These are phyloP conservation scores for Tetramorium alpestre DNA, from an alignment of 1,140 invertebrate species.

Conservation along the genomic window DNA sequence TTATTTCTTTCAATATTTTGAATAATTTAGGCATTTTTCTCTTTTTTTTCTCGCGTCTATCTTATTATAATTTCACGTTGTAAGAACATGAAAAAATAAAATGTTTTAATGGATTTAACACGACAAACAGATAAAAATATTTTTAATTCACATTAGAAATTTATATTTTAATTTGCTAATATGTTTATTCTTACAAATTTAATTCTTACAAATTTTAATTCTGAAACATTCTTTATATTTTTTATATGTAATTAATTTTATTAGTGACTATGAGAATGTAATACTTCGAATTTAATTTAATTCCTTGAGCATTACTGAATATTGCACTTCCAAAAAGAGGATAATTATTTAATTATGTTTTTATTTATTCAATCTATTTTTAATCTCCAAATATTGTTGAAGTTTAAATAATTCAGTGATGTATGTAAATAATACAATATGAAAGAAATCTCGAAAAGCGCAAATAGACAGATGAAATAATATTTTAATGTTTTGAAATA, in stretches of 20 bases:
- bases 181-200: background rate
- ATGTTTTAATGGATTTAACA: background rate
- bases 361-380: background rate
- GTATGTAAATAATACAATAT: background rate
- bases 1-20: background rate
- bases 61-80: constrained; percentile 15
- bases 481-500: background rate
- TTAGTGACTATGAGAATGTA: too few species aligned
- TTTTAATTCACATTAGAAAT: background rate
- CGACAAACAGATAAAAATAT: background rate
- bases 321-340: too few species aligned
- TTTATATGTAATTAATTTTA: background rate
- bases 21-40: background rate
- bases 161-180: constrained; percentile 25
- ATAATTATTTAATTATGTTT: too few species aligned
- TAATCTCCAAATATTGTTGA: background rate
- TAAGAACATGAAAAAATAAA: constrained; percentile 45
- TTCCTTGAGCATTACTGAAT: too few species aligned
- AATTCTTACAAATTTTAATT: too few species aligned
- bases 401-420: background rate
- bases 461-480: background rate
- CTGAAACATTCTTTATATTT: background rate
- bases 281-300: too few species aligned
- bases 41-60: background rate
- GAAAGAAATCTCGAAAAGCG: background rate